Evolutionary conservation across 2,888 invertebrate genomes (phyloP), one percentile per base, ranked within the genome.

Genomic region (Elegia similella): DNA sequence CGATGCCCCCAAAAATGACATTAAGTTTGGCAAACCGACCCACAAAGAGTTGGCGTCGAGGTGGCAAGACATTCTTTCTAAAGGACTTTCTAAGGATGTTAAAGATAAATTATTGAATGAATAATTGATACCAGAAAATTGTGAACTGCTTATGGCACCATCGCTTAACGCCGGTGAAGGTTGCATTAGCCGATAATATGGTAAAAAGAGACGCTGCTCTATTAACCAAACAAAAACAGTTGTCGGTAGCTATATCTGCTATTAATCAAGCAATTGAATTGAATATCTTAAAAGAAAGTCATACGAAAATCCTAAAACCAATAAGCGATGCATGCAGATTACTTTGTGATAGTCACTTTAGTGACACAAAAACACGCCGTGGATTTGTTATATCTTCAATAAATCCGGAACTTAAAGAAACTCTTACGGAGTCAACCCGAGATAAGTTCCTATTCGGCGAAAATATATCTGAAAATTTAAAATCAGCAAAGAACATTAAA

Each of bases 121-220:
- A 12, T 23, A 23, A 5, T 23, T 44, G 12, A 44, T 44, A 44
- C 44, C 44, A 0, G 23, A 10, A 17, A 44, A 44, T 44, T 44
- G 44, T 12, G 44, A 44, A 10, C 8, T 44, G 17, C 23, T 44
- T 23, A 10, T 44, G 23, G 44, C 23, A 3, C 44, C 17, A 23
- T 12, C 44, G 12, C 23, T 44, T 2, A 44, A 44, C 7, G 12
- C 10, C 7, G 44, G 44, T 44, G 17, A 44, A 44, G 17, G 44
- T 12, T 12, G 44, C 44, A 8, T n/a, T 61, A 23, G 5, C 57
- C 0, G 58, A 61, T 0, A 13, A 12, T 12, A 7, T 48, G 12
- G 38, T 50, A 1, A 59, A 55, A 34, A 48, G 58, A 23, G 61
- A 59, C 32, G 13, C 42, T 1, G 47, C 50, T 52, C 50, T 61